These are phyloP conservation scores for Drosophila busckii DNA, from an alignment of 1,140 invertebrate species.

Conservation along the genomic window DNA sequence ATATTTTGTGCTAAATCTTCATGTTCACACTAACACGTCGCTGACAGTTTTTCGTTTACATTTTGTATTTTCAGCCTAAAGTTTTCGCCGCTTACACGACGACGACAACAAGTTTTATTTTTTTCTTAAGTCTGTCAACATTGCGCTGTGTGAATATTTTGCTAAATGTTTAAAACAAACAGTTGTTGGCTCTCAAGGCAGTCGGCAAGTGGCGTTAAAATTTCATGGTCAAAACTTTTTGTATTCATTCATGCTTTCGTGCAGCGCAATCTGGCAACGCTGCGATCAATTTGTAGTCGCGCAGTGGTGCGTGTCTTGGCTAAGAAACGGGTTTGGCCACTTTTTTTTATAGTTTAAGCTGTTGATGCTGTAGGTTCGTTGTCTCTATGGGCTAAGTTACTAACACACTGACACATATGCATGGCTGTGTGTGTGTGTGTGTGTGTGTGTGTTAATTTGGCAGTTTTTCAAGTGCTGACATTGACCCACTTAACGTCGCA, in stretches of 20 bases:
- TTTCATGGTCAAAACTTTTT: slow-evolving; percentile 47
- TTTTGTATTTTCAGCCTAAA: slow-evolving; percentile 31
- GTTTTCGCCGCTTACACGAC: slow-evolving; percentile 11
- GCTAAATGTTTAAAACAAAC: slow-evolving; percentile 69
- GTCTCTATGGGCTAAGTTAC: slow-evolving; percentile 18
- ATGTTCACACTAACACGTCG: slow-evolving; percentile 69
- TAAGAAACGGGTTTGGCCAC: slow-evolving; percentile 56
- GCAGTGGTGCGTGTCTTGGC: slow-evolving; percentile 51
- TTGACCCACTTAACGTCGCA: slow-evolving; percentile 64
- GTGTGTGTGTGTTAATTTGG: slow-evolving; percentile 60
- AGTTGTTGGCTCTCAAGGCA: slow-evolving; percentile 55
- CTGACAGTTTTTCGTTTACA: slow-evolving; percentile 66
- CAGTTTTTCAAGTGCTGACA: slow-evolving; percentile 69
- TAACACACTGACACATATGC: slow-evolving; percentile 1
- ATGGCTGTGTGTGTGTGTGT: slow-evolving; percentile 1
- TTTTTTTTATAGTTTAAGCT: slow-evolving; percentile 28
- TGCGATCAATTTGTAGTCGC: not conserved
- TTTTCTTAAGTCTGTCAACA: slow-evolving; percentile 33
- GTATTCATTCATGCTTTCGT: slow-evolving; percentile 35
- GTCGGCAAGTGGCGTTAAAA: slow-evolving; percentile 32
- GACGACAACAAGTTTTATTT: slow-evolving; percentile 24
- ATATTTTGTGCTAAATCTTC: slow-evolving; percentile 74
- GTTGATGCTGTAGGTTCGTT: slow-evolving; percentile 14
- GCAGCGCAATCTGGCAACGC: slow-evolving; percentile 31
- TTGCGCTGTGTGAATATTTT: slow-evolving; percentile 57